Evolutionary conservation across 2,113 vertebrate species (phyloP).

Genomic region (Gobiocypris rarus): DNA sequence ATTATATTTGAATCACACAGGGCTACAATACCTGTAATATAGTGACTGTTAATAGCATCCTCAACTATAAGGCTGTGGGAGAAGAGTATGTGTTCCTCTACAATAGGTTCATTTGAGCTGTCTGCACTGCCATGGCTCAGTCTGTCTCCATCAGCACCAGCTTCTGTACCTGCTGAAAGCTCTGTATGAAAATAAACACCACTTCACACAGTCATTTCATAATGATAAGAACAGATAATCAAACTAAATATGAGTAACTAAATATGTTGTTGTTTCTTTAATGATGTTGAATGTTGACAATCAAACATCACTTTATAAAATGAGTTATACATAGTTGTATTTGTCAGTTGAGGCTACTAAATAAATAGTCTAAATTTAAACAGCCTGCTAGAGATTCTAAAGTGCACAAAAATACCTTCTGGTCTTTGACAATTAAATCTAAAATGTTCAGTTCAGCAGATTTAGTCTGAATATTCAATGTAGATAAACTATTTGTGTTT

Average conservation of each 20-base stretch:
- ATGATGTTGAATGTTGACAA: not conserved
- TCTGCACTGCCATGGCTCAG: slow-evolving; percentile 88
- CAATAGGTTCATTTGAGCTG: slow-evolving; percentile 86
- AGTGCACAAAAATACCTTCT: not conserved
- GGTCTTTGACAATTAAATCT: not conserved
- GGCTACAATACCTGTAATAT: slow-evolving; percentile 83
- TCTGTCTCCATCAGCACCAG: slow-evolving; percentile 82
- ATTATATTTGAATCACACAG: not conserved
- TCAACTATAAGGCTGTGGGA: slow-evolving; percentile 78
- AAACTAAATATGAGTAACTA: not conserved
- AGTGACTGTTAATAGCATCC: slow-evolving; percentile 81
- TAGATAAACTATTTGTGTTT: not conserved
- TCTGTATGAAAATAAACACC: slow-evolving; percentile 41
- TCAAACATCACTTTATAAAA: not conserved
- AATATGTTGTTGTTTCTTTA: no score
- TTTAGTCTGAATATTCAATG: not conserved
- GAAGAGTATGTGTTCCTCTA: slow-evolving; percentile 82
- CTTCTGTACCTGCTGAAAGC: slow-evolving; percentile 51
- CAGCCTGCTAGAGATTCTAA: not conserved
- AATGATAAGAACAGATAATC: not conserved
- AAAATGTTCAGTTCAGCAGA: not conserved
- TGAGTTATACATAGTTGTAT: no score
- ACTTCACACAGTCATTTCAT: not conserved
- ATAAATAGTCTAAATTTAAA: not conserved
- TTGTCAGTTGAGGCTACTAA: not conserved